Conservation (phyloP, 2,888 invertebrate genomes). For the Scaptomyza caliginosa region DNA sequence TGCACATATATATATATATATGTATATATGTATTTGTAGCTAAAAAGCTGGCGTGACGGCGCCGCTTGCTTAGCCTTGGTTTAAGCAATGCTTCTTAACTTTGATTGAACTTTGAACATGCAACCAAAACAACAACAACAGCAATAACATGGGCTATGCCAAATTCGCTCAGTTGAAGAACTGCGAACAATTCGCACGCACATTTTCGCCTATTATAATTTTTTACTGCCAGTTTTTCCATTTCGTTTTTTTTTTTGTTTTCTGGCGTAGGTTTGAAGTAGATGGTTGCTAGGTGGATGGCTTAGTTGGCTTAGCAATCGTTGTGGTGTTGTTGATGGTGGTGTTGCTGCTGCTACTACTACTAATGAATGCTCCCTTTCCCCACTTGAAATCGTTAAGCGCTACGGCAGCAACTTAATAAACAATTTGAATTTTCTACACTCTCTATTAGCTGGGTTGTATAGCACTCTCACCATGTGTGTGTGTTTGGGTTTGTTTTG, state of each 20-base stretch:
- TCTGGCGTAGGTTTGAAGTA: not conserved
- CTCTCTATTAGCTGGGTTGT: not conserved
- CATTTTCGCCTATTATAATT: conserved; percentile 48
- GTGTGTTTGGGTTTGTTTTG: not conserved
- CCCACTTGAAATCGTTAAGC: conserved; percentile 41
- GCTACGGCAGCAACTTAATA: conserved; percentile 38
- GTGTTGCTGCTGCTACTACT: not conserved
- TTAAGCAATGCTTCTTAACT: conserved; percentile 62
- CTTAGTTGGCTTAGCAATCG: conserved; percentile 13
- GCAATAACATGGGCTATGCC: conserved; percentile 13
- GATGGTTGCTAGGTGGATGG: not conserved
- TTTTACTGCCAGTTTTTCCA: conserved; percentile 3
- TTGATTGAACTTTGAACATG: conserved; percentile 76
- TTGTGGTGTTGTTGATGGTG: conserved; percentile 26
- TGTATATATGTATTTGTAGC: not conserved
- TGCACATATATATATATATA: too few species aligned
- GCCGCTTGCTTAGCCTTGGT: conserved; percentile 76
- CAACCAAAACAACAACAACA: conserved; percentile 46
- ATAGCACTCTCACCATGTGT: not conserved
- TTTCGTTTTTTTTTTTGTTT: not conserved
- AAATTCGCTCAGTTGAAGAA: conserved; percentile 49
- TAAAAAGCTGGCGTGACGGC: conserved; percentile 62
- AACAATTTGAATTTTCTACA: conserved; percentile 42
- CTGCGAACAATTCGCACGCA: conserved; percentile 71
- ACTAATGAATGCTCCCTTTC: conserved; percentile 47